phyloP scores from a whole-genome alignment of 2,113 vertebrate species.

The Gambusia holbrooki region DNA sequence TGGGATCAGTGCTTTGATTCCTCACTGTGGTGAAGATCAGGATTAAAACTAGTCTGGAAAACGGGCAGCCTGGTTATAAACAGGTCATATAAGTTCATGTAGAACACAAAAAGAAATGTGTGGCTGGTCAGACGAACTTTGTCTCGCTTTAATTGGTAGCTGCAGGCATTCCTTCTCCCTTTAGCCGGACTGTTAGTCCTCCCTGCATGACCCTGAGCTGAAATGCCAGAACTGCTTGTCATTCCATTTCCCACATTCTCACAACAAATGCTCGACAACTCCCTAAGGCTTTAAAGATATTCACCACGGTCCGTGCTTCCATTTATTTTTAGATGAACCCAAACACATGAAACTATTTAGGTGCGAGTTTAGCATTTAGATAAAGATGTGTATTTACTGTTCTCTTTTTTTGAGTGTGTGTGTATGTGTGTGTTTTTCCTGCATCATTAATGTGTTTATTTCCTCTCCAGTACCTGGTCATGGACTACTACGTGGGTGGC shows the following conservation, averaged over 20 bases:
- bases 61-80: slow-evolving; percentile 14
- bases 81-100: slow-evolving; percentile 8
- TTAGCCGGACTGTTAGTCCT: slow-evolving; percentile 35
- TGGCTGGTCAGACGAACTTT: not conserved
- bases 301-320: not conserved
- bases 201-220: slow-evolving; percentile 56
- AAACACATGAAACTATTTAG: slow-evolving; percentile 24
- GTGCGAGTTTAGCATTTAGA: not conserved
- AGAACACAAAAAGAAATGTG: slow-evolving; percentile 15
- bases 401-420: no score
- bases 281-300: slow-evolving; percentile 54
- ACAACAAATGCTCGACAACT: slow-evolving; percentile 67
- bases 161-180: slow-evolving; percentile 3
- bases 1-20: slow-evolving; percentile 15
- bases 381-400: not conserved
- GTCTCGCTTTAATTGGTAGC: slow-evolving; percentile 13
- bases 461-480: slow-evolving; percentile 92
- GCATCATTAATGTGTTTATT: not conserved
- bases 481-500: slow-evolving; percentile 99
- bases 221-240: slow-evolving; percentile 67
- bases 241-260: slow-evolving; percentile 72
- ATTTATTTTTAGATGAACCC: slow-evolving; percentile 58
- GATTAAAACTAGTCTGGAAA: slow-evolving; percentile 38
- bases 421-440: not conserved
- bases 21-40: slow-evolving; percentile 30